These are phyloP conservation scores for Drosophila niveifrons DNA, from an alignment of 2,888 invertebrate species.

Conservation along the genomic window DNA sequence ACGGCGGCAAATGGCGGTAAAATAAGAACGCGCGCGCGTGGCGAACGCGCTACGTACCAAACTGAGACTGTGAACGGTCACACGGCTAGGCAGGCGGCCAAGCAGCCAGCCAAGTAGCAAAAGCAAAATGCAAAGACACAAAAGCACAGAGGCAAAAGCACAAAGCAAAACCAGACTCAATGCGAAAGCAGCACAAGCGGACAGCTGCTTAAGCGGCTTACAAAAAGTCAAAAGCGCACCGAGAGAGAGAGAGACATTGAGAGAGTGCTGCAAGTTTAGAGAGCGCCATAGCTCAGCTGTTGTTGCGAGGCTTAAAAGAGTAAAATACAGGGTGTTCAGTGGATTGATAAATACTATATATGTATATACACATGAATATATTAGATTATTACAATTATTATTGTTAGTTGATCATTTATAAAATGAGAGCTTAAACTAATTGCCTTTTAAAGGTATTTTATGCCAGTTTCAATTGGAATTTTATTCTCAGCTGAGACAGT, in stretches of 20 bases:
- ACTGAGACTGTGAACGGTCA: slow-evolving; percentile 59
- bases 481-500: not conserved
- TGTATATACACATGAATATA: not conserved
- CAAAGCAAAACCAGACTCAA: slow-evolving; percentile 38
- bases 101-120: slow-evolving; percentile 27
- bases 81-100: slow-evolving; percentile 28
- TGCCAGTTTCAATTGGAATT: slow-evolving; percentile 2
- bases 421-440: not conserved
- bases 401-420: not conserved
- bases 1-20: slow-evolving; percentile 34
- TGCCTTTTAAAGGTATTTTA: slow-evolving; percentile 5
- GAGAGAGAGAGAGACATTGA: slow-evolving; percentile 1
- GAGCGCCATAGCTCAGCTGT: slow-evolving; percentile 45
- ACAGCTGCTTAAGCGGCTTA: slow-evolving; percentile 57
- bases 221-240: slow-evolving; percentile 42
- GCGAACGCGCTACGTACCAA: slow-evolving; percentile 73
- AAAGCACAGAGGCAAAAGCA: slow-evolving; percentile 27
- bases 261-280: slow-evolving; percentile 12
- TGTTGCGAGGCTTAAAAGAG: slow-evolving; percentile 8
- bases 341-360: not conserved
- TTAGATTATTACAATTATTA: slow-evolving; percentile 7
- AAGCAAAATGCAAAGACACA: slow-evolving; percentile 23
- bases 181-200: slow-evolving; percentile 41
- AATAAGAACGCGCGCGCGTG: slow-evolving; percentile 63
- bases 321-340: slow-evolving; percentile 28